These are phyloP conservation scores for Bombus ignitus DNA, from an alignment of 1,140 invertebrate species.

Conservation along the genomic window DNA sequence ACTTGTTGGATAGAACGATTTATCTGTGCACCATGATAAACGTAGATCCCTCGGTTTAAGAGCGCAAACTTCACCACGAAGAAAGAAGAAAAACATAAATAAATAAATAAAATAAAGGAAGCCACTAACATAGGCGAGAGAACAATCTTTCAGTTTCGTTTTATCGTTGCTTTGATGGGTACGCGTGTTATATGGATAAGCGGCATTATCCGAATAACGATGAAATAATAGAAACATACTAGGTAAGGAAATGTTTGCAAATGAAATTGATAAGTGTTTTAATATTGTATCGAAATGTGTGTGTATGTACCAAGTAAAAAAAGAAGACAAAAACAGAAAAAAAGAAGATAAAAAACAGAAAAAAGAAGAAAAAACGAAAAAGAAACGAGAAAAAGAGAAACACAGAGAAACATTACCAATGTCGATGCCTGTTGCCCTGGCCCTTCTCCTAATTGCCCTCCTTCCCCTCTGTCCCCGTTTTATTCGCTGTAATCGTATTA, in stretches of 20 bases:
- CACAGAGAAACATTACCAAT: constrained; percentile 24
- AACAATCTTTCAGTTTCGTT: constrained; percentile 49
- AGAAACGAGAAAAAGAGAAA: not conserved
- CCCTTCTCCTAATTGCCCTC: not conserved
- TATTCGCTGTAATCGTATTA: constrained; percentile 41
- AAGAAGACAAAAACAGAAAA: not conserved
- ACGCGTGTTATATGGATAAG: constrained; percentile 72
- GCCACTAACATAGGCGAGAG: not conserved
- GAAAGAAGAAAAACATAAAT: no score
- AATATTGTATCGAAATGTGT: constrained; percentile 58
- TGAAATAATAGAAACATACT: constrained; percentile 80
- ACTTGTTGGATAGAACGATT: not conserved
- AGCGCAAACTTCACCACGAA: not conserved
- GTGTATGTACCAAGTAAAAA: constrained; percentile 45
- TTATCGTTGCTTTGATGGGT: constrained; percentile 56
- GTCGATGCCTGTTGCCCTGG: constrained; percentile 37
- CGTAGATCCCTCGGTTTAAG: constrained; percentile 29
- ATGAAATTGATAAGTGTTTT: constrained; percentile 66
- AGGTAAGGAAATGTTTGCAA: constrained; percentile 71
- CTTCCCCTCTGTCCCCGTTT: not conserved
- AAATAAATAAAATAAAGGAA: no score
- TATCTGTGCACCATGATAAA: constrained; percentile 1
- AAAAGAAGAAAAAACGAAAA: not conserved
- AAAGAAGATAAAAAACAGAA: not conserved
- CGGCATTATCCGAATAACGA: constrained; percentile 73